These are phyloP conservation scores for Sinocyclocheilus anshuiensis DNA, from an alignment of 2,113 vertebrate genomes.

Conservation along the genomic window DNA sequence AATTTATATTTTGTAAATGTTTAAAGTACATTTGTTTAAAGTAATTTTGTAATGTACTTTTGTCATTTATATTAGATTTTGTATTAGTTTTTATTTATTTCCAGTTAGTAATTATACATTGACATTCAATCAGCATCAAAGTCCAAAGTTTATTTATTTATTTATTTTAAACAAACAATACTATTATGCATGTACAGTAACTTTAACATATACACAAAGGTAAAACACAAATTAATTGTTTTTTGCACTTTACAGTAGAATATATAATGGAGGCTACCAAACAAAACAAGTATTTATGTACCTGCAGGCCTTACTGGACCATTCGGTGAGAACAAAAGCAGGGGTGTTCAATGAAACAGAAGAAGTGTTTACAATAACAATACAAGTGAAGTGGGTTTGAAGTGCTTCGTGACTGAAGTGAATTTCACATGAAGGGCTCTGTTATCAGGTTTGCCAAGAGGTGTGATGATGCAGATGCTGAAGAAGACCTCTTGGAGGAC, in stretches of 20 bases:
- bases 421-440: not conserved
- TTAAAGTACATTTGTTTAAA: too few relatives aligned
- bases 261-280: not conserved
- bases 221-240: not conserved
- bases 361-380: not conserved
- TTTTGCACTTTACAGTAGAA: not conserved
- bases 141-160: too few relatives aligned
- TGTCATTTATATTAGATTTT: too few relatives aligned
- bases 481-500: not conserved
- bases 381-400: conserved; percentile 13
- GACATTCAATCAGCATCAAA: too few relatives aligned
- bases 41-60: too few relatives aligned
- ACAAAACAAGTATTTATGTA: not conserved
- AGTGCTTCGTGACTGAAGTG: conserved; percentile 8
- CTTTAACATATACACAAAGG: not conserved
- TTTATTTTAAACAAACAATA: not conserved
- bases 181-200: not conserved
- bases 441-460: not conserved
- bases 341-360: not conserved
- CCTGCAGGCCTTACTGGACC: not conserved
- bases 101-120: too few relatives aligned
- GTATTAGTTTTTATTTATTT: too few relatives aligned
- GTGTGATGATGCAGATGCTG: not conserved
- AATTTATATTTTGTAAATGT: too few relatives aligned
- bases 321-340: not conserved